Base-by-base conservation (phyloP, 2,888 invertebrate genomes). In the Steinernema hermaphroditum region DNA sequence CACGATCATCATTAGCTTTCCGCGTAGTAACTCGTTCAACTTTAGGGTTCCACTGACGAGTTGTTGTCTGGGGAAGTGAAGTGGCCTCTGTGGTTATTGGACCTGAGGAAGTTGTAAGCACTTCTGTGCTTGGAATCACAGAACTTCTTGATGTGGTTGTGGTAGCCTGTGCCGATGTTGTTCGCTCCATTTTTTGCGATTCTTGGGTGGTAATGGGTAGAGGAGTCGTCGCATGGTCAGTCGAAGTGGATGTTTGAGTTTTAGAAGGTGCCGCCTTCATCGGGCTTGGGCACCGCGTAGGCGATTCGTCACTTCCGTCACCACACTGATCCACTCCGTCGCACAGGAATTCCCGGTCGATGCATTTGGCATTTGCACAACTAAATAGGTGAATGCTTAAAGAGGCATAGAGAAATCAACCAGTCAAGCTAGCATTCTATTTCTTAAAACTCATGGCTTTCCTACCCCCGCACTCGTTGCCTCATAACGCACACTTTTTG, bases 241-340 rank as follows among this genome's bases (percentile, higher is more conserved):
- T 46, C n/a, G 50, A 50, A n/a, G 22, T 12, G 24, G 12, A 12
- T 50, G 50, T 22, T 22, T 19, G n/a, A 19, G 24, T 19, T 22
- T 19, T 6, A 1, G 19, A 9, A 24, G 50, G 1, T 22, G 50
- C 4, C 32, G 32, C 16, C 12, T 29, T 22, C 62, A n/a, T n/a
- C n/a, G 27, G 62, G 14, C 9, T 12, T 12, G 29, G 1, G 32
- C 62, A 62, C 32, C 32, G 29, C 29, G 32, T 27, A 19, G 32
- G 19, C 9, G 62, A 62, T 14, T 78, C 78, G 73, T 78, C 78
- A 19, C 70, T 72, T 27, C 71, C 73, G 43, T 78, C 78, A 0
- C 92, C 92, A 80, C 92, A 92, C 80, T 92, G 92, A 87, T 92
- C 91, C 79, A 92, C 91, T 9, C 92, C 91, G 86, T 92, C 92